Evolutionary conservation across 1,140 invertebrate genomes (phyloP).

Genomic region (Caenorhabditis tropicalis): DNA sequence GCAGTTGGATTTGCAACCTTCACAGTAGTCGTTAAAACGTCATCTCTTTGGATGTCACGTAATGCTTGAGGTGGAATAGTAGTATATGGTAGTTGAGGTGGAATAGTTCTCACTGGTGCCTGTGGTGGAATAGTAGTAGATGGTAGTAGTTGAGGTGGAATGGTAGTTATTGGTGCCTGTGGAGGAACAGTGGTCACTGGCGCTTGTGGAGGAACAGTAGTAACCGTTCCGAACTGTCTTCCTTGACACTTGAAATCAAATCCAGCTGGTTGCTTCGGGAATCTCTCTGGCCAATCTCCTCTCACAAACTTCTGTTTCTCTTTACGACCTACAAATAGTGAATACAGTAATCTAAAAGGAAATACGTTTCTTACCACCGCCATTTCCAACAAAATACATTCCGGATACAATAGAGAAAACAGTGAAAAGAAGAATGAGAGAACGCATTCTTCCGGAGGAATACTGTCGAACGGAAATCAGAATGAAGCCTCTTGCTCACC

Average conservation of each 20-base stretch:
- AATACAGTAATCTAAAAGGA: background rate
- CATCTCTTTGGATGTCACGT: too few species aligned
- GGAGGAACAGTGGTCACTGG: background rate
- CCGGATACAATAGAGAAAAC: background rate
- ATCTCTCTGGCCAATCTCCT: slow-evolving; percentile 12
- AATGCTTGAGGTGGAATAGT: too few species aligned
- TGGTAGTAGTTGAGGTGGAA: background rate
- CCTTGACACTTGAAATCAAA: background rate
- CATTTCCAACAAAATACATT: too few species aligned
- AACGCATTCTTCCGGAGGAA: background rate
- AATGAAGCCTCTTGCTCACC: slow-evolving; percentile 9
- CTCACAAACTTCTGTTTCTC: background rate
- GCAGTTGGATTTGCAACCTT: background rate
- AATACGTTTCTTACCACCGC: background rate
- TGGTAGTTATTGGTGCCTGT: background rate
- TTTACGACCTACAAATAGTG: too few species aligned
- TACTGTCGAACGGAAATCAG: slow-evolving; percentile 14
- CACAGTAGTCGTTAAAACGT: background rate
- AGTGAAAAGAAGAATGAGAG: background rate
- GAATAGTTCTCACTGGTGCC: too few species aligned
- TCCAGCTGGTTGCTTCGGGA: slow-evolving; percentile 15
- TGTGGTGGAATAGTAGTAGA: too few species aligned
- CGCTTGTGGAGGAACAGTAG: background rate
- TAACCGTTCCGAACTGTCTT: background rate
- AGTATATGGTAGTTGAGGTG: too few species aligned